A percentile compares a stretch with the other conserved stretches of the same genome.
These are phyloP conservation scores for Drosophila arawakana DNA, from an alignment of 1,140 invertebrate genomes.

Conservation along the genomic window DNA sequence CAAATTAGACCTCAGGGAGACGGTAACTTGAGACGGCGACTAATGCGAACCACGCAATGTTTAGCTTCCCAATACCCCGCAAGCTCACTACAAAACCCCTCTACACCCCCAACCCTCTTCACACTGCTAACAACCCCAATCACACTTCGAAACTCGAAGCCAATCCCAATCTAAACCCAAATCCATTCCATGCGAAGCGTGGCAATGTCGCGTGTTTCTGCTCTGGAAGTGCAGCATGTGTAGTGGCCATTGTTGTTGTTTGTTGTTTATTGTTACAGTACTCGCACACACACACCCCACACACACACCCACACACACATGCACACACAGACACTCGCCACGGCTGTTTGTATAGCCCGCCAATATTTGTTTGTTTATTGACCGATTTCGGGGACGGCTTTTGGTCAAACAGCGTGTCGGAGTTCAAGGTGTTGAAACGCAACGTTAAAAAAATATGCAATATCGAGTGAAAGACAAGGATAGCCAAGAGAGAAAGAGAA, in stretches of 20 bases:
- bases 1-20: conserved; percentile 57
- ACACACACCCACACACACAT: conserved; percentile 31
- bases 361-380: conserved; percentile 83
- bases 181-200: conserved; percentile 6
- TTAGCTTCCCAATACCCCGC: too few species aligned
- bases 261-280: conserved; percentile 77
- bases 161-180: background rate
- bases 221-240: conserved; percentile 53
- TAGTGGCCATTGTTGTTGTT: conserved; percentile 49
- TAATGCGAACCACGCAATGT: conserved; percentile 25
- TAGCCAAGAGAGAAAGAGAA: too few species aligned
- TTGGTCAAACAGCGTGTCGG: conserved; percentile 53
- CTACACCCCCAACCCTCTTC: background rate
- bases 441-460: conserved; percentile 22
- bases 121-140: background rate
- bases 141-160: background rate
- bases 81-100: background rate
- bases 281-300: conserved; percentile 47
- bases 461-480: conserved; percentile 5
- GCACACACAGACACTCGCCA: background rate
- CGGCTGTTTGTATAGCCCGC: conserved; percentile 67
- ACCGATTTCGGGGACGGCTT: conserved; percentile 74
- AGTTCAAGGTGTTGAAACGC: conserved; percentile 48
- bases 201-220: conserved; percentile 41
- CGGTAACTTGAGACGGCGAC: conserved; percentile 26